These are phyloP conservation scores for Xylota sylvarum DNA, from an alignment of 2,888 invertebrate genomes.

Conservation along the genomic window DNA sequence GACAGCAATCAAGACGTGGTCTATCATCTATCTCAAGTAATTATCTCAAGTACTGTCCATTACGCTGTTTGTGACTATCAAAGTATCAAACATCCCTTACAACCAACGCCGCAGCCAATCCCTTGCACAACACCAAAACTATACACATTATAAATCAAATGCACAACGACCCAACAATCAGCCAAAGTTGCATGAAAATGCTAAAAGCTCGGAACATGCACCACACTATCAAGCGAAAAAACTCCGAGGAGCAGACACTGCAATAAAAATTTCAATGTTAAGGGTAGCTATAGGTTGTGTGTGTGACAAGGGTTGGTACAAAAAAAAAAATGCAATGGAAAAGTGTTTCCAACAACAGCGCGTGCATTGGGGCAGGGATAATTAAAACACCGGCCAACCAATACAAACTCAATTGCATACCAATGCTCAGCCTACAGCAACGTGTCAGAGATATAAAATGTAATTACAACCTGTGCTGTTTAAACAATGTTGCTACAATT, in stretches of 20 bases:
- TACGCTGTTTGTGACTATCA: slow-evolving; percentile 7
- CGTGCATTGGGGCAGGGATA: slow-evolving; percentile 71
- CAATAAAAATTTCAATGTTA: slow-evolving; percentile 19
- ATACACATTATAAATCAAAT: neutral
- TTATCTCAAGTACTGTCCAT: neutral
- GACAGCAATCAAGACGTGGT: neutral
- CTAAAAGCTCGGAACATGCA: slow-evolving; percentile 7
- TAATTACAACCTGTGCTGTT: slow-evolving; percentile 19
- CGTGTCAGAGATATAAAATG: slow-evolving; percentile 1
- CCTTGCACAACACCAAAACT: neutral
- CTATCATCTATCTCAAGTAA: neutral
- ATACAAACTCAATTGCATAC: neutral
- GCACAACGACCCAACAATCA: slow-evolving; percentile 33
- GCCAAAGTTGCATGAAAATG: slow-evolving; percentile 12
- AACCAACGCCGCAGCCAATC: slow-evolving; percentile 1
- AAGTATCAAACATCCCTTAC: neutral
- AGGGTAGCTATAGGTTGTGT: neutral
- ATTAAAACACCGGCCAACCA: slow-evolving; percentile 23
- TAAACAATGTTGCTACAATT: slow-evolving; percentile 57
- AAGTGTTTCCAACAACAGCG: slow-evolving; percentile 56
- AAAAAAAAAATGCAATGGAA: slow-evolving; percentile 27
- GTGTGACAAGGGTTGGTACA: slow-evolving; percentile 5
- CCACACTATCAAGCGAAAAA: neutral
- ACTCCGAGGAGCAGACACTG: slow-evolving; percentile 15
- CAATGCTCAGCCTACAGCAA: neutral